A percentile compares a stretch with the other conserved stretches of the same genome.
These are phyloP conservation scores for Pollachius pollachius DNA, from an alignment of 2,113 vertebrate species.

Conservation along the genomic window DNA sequence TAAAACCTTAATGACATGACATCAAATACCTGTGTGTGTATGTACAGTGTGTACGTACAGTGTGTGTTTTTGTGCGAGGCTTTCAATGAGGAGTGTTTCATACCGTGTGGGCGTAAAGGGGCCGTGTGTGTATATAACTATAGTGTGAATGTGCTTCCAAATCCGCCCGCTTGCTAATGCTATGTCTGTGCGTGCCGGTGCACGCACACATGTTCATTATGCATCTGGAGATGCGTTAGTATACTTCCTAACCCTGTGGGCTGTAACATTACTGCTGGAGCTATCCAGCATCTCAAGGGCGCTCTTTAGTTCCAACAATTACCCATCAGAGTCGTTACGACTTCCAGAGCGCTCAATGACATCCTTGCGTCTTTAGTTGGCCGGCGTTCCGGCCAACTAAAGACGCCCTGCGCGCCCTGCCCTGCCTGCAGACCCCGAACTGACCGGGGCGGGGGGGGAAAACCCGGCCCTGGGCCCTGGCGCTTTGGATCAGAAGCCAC, in stretches of 20 bases:
- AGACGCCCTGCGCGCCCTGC: too few relatives aligned
- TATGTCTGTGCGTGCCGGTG: neutral
- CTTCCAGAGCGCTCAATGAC: conserved; percentile 45
- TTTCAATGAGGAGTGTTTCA: conserved; percentile 6
- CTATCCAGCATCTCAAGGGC: conserved; percentile 47
- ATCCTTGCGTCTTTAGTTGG: conserved; percentile 41
- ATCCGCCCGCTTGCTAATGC: too few relatives aligned
- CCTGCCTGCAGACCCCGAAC: too few relatives aligned
- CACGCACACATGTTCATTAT: conserved; percentile 18
- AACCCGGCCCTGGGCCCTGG: too few relatives aligned
- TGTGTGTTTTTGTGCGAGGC: conserved; percentile 10
- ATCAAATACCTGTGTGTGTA: too few relatives aligned
- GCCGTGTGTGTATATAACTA: conserved; percentile 9
- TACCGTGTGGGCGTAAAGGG: conserved; percentile 6
- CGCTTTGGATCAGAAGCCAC: too few relatives aligned
- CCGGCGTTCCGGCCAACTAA: conserved; percentile 31
- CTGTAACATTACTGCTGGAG: neutral
- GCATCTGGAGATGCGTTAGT: conserved; percentile 1
- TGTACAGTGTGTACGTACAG: conserved; percentile 10
- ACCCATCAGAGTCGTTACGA: conserved; percentile 37
- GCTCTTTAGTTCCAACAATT: conserved; percentile 64
- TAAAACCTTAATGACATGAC: neutral
- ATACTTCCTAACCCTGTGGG: too few relatives aligned
- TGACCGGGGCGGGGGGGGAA: neutral
- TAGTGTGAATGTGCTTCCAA: conserved; percentile 4